phyloP scores from a whole-genome alignment of 2,113 vertebrate genomes.

The Campylomormyrus tamandua region DNA sequence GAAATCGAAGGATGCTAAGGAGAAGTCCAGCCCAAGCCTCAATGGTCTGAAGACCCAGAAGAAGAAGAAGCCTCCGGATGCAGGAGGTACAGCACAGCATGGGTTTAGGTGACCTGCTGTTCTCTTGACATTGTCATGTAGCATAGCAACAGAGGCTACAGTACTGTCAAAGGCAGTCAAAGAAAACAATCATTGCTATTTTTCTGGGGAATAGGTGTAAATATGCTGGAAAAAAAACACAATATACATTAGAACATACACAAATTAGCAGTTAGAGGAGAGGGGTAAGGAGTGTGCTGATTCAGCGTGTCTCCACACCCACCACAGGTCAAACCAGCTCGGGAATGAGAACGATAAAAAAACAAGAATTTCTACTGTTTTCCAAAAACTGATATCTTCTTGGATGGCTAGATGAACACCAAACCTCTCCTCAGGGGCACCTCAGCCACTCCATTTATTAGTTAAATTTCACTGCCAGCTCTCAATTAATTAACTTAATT shows the following conservation, averaged over 20 bases:
- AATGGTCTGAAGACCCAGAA: constrained; percentile 58
- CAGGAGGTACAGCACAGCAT: constrained; percentile 59
- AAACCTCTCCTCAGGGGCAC: neutral
- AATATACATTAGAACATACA: neutral
- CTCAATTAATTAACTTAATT: neutral
- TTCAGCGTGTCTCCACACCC: too few relatives aligned
- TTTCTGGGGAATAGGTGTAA: neutral
- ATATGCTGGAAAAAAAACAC: neutral
- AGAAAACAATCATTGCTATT: neutral
- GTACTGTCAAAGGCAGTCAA: neutral
- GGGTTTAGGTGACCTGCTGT: neutral
- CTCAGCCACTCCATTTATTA: neutral
- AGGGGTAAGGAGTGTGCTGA: too few relatives aligned
- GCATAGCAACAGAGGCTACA: neutral
- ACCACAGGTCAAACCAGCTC: too few relatives aligned
- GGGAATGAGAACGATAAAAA: neutral
- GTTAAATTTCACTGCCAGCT: neutral
- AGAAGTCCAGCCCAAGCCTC: constrained; percentile 49
- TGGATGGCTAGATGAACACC: neutral
- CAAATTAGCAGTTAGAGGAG: neutral
- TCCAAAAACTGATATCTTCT: neutral
- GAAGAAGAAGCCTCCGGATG: constrained; percentile 63
- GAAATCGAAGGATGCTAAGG: constrained; percentile 58
- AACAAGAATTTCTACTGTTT: neutral
- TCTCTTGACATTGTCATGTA: neutral